These are phyloP conservation scores for Ommatoiulus sabulosus DNA, from an alignment of 2,888 invertebrate genomes.

Conservation along the genomic window DNA sequence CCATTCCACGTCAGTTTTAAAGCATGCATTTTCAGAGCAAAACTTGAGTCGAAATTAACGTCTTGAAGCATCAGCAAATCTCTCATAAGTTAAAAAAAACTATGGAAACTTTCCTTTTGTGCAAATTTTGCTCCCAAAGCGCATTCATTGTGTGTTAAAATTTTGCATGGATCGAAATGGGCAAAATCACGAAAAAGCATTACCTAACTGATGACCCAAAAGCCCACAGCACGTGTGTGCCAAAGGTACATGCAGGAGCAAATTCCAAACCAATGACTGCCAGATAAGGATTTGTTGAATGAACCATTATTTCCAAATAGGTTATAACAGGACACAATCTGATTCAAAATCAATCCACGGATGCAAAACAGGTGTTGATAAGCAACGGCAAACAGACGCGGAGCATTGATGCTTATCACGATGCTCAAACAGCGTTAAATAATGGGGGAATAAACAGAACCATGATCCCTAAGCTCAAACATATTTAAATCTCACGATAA, in stretches of 20 bases:
- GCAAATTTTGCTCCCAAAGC: no score
- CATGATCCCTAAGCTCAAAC: not conserved
- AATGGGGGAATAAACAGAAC: not conserved
- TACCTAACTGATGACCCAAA: not conserved
- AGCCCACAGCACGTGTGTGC: not conserved
- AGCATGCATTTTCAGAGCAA: no score
- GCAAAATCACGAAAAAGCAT: no score
- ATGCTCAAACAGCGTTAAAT: not conserved
- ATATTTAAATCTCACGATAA: not conserved
- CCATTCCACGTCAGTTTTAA: no score
- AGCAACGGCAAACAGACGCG: not conserved
- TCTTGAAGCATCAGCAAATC: no score
- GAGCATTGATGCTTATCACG: not conserved
- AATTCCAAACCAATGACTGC: not conserved
- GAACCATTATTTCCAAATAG: not conserved
- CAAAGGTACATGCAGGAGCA: not conserved
- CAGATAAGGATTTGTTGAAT: not conserved
- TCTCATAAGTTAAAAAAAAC: no score
- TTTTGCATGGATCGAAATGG: no score
- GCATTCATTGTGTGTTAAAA: no score
- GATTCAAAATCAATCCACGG: not conserved
- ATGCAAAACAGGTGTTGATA: not conserved
- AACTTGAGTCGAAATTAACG: no score
- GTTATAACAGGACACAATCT: not conserved
- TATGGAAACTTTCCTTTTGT: no score